Evolutionary conservation across 1,140 invertebrate species (phyloP), one percentile per base, ranked within the genome.

Genomic region (Eubasilissa regina): DNA sequence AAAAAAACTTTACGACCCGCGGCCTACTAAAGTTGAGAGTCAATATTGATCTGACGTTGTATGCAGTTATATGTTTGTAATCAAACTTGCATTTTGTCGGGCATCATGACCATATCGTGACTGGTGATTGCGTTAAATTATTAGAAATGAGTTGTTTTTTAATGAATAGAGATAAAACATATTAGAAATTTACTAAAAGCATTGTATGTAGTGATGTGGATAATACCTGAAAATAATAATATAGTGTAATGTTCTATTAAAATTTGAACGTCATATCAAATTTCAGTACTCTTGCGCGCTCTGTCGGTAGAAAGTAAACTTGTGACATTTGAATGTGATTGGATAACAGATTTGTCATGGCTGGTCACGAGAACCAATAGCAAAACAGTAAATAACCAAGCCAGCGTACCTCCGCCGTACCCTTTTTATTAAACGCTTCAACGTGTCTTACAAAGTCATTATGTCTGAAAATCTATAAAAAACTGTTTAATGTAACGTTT

Each of bases 351-450:
- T 45, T 47, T 48, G 66, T 48, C 53, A 78, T 72, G 66, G 56
- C 64, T 72, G 53, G 19, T 72, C 43, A 45, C 66, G 64, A 17
- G 35, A 45, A 21, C 77, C 77, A 78, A 78, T 78, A 53, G 13
- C 15, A 62, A 17, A n/a, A 78, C 77, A 78, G 77, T 78, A 78
- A 78, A 78, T 78, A 78, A 78, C 77, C 51, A 78, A 78, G 77
- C 77, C 47, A 78, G 77, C 77, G 66, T 78, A 55, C 56, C 19
- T 77, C 53, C 51, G 55, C 73, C 55, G 73, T 75, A 73, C 68
- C 64, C 43, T 68, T 68, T 68, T 68, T 68, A 47, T 25, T 48
- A 60, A 77, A 60, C 55, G 64, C 56, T 55, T 73, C 77, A 78
- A 78, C 77, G 77, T 78, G 77, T 78, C 77, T 73, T 78, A 72